These are phyloP conservation scores for Dipus sagitta DNA, from an alignment of 2,797 vertebrate genomes.

Conservation along the genomic window DNA sequence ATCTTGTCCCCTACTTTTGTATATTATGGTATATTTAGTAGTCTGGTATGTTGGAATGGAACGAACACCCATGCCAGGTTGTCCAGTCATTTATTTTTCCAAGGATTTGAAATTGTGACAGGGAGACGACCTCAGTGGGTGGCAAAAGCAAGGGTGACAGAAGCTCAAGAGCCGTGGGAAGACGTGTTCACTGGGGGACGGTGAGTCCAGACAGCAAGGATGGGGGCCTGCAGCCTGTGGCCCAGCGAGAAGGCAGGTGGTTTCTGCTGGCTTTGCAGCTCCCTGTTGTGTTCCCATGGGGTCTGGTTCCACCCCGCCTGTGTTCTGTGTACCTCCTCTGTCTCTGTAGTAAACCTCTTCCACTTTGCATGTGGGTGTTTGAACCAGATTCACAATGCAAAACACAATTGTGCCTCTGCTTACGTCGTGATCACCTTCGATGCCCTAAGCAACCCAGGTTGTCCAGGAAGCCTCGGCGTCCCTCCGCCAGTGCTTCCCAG, in stretches of 20 bases:
- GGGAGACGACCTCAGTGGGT: background rate
- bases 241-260: background rate
- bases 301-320: background rate
- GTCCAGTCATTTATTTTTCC: background rate
- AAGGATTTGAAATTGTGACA: slow-evolving; percentile 11
- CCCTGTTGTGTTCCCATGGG: background rate
- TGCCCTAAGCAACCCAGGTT: background rate
- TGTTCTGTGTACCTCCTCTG: background rate
- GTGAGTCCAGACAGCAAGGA: background rate
- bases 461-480: background rate
- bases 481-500: background rate
- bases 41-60: background rate
- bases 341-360: background rate
- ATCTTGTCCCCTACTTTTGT: background rate
- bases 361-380: background rate
- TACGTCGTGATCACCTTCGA: background rate
- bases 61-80: background rate
- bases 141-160: background rate
- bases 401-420: background rate
- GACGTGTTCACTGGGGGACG: background rate
- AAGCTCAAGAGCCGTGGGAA: background rate
- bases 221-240: too few relatives aligned
- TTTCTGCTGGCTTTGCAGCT: background rate
- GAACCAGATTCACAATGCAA: background rate
- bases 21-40: too few relatives aligned